These are phyloP conservation scores for Stenodera caucasica DNA, from an alignment of 2,888 invertebrate genomes.

Conservation along the genomic window DNA sequence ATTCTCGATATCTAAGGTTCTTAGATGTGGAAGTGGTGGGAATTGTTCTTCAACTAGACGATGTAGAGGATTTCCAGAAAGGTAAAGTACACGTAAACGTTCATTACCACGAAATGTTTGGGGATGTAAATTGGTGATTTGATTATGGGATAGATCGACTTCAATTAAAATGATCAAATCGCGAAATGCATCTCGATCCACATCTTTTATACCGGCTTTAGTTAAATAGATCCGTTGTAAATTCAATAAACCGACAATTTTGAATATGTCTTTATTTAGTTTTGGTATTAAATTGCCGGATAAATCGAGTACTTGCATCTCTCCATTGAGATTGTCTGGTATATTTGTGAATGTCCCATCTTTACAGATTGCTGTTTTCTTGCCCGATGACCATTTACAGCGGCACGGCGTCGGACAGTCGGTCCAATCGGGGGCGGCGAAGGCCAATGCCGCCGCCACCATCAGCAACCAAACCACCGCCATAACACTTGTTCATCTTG, in stretches of 20 bases:
- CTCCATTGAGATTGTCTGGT: slow-evolving; percentile 70
- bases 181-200: slow-evolving; percentile 83
- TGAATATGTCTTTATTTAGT: slow-evolving; percentile 78
- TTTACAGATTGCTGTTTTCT: slow-evolving; percentile 85
- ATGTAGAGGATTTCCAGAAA: slow-evolving; percentile 82
- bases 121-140: slow-evolving; percentile 71
- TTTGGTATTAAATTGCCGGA: slow-evolving; percentile 77
- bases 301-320: slow-evolving; percentile 84
- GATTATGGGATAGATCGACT: slow-evolving; percentile 84
- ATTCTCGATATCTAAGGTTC: slow-evolving; percentile 77
- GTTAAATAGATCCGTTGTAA: slow-evolving; percentile 81
- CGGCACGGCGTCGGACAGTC: slow-evolving; percentile 84
- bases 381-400: slow-evolving; percentile 92
- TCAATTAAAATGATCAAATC: slow-evolving; percentile 84
- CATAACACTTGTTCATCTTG: slow-evolving; percentile 52
- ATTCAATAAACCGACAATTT: slow-evolving; percentile 76
- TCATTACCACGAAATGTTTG: slow-evolving; percentile 85
- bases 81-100: slow-evolving; percentile 72
- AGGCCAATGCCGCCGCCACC: slow-evolving; percentile 54
- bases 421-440: slow-evolving; percentile 77
- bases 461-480: slow-evolving; percentile 51
- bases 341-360: slow-evolving; percentile 78
- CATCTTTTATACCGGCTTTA: slow-evolving; percentile 72
- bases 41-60: slow-evolving; percentile 76
- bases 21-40: slow-evolving; percentile 77